phyloP scores from a whole-genome alignment of 2,113 vertebrate genomes.

The Cairina moschata region DNA sequence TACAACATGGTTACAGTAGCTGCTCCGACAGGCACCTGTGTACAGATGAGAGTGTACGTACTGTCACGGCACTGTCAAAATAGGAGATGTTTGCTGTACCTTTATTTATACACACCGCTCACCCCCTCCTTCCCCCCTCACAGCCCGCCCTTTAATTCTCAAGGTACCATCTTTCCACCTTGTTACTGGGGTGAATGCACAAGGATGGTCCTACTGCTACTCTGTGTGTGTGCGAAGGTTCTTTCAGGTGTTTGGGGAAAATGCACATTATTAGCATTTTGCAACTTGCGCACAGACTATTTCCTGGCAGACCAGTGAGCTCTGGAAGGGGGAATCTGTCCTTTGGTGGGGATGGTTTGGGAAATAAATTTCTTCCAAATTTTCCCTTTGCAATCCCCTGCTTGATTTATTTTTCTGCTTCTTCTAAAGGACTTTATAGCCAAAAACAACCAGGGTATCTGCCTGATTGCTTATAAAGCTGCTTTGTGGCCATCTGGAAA shows the following conservation, averaged over 20 bases:
- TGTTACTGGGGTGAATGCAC: neutral
- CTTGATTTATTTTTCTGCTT: neutral
- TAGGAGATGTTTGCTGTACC: slow-evolving; percentile 33
- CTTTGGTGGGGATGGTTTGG: neutral
- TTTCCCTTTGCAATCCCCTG: neutral
- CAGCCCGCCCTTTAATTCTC: neutral
- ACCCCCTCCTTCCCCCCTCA: neutral
- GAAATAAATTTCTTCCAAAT: neutral
- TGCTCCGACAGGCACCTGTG: slow-evolving; percentile 40
- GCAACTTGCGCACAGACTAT: neutral
- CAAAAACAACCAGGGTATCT: neutral
- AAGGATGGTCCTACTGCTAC: neutral
- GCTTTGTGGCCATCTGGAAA: neutral
- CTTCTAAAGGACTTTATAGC: neutral
- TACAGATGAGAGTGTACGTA: slow-evolving; percentile 36
- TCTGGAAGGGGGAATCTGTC: neutral
- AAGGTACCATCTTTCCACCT: neutral
- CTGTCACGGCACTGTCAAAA: slow-evolving; percentile 41
- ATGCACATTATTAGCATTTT: neutral
- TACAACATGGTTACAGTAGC: slow-evolving; percentile 27
- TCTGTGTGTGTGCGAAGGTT: neutral
- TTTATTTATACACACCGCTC: slow-evolving; percentile 60
- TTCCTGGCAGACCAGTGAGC: neutral
- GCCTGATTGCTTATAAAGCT: neutral
- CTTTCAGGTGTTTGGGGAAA: neutral